phyloP scores from a whole-genome alignment of 2,113 vertebrate genomes.

The Geothlypis trichas region DNA sequence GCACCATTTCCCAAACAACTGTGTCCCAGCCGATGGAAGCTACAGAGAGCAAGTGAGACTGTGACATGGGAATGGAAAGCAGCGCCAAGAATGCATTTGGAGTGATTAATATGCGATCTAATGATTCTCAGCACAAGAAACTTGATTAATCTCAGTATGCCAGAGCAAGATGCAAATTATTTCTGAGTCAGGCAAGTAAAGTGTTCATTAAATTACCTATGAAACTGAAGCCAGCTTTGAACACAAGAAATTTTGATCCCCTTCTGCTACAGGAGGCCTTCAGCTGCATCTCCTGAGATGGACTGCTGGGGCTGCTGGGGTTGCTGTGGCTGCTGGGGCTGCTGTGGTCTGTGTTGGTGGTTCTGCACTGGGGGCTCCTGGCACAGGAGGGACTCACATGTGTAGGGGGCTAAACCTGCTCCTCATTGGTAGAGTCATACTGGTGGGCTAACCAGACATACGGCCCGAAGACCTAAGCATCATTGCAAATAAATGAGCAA shows the following conservation, averaged over 20 bases:
- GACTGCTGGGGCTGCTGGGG: rapidly evolving
- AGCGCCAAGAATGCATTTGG: rapidly evolving
- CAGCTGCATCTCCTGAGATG: rapidly evolving
- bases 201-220: neutral
- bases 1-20: neutral
- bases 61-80: rapidly evolving
- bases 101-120: neutral
- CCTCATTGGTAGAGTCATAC: neutral
- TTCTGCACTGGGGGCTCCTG: rapidly evolving
- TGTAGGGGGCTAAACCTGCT: neutral
- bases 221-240: neutral
- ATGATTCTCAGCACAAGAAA: neutral
- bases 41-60: neutral
- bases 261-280: neutral
- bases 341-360: rapidly evolving
- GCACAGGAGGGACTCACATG: rapidly evolving
- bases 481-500: neutral
- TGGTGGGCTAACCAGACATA: neutral
- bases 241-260: neutral
- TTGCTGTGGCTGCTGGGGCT: rapidly evolving
- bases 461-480: neutral
- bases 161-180: neutral
- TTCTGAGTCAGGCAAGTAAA: neutral
- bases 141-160: neutral
- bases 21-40: rapidly evolving